A percentile compares a stretch with the other conserved stretches of the same genome.
Evolutionary conservation across 2,888 invertebrate genomes (phyloP).

Genomic region (Caenorhabditis virilis): DNA sequence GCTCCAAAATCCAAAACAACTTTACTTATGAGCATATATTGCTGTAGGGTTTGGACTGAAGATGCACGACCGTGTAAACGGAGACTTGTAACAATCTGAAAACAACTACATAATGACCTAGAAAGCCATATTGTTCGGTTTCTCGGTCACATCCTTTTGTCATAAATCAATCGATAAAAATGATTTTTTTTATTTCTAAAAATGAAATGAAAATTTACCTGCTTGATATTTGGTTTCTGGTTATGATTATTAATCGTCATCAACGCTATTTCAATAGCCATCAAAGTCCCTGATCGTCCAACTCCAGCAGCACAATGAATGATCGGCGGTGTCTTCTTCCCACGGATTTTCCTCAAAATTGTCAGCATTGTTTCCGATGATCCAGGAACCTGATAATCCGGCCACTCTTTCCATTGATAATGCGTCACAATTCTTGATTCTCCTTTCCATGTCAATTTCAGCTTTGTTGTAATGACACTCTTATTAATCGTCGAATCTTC

Average conservation of each 20-base stretch:
- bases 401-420: constrained; percentile 39
- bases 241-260: constrained; percentile 16
- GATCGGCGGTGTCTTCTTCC: constrained; percentile 14
- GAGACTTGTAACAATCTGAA: neutral
- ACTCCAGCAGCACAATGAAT: constrained; percentile 44
- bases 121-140: no score
- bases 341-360: constrained; percentile 23
- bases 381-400: constrained; percentile 36
- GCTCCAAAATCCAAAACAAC: constrained; percentile 18
- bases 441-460: constrained; percentile 14
- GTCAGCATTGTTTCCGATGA: constrained; percentile 31
- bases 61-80: neutral
- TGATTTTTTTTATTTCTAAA: no score
- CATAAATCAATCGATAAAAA: no score
- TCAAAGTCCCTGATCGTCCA: constrained; percentile 31
- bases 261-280: constrained; percentile 31
- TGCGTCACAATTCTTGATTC: constrained; percentile 25
- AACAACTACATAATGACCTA: no score
- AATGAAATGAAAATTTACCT: no score
- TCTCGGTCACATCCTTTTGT: no score
- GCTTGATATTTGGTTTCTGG: constrained; percentile 21
- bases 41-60: constrained; percentile 1
- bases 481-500: constrained; percentile 21
- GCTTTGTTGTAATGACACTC: constrained; percentile 17
- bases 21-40: constrained; percentile 2